These are phyloP conservation scores for Triplophysa rosa DNA, from an alignment of 2,113 vertebrate species.

Conservation along the genomic window DNA sequence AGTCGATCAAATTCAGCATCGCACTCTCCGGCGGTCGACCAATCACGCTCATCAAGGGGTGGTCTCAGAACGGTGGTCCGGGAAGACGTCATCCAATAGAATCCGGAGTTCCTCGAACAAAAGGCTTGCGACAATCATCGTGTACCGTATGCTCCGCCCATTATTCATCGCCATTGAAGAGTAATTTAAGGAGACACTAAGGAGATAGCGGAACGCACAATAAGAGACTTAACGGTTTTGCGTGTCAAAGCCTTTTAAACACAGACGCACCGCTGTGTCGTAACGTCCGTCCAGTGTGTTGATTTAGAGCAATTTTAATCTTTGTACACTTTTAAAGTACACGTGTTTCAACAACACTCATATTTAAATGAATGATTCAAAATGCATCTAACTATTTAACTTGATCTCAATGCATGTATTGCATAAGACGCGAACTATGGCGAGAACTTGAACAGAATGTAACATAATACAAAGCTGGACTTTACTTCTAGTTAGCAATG, in stretches of 20 bases:
- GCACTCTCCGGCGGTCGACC: conserved; percentile 59
- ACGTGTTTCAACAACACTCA: background rate
- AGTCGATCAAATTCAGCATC: conserved; percentile 79
- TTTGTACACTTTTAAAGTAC: background rate
- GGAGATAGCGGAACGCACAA: conserved; percentile 42
- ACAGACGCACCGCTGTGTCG: conserved; percentile 23
- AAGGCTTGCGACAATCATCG: conserved; percentile 58
- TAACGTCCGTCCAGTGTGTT: background rate
- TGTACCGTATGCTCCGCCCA: conserved; percentile 53
- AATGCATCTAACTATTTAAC: background rate
- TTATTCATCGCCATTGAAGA: conserved; percentile 63
- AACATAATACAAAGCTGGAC: background rate
- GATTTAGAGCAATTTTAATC: background rate
- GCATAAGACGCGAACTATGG: background rate
- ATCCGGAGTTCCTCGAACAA: conserved; percentile 53
- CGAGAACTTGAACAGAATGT: background rate
- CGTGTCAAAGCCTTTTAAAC: background rate
- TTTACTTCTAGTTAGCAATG: background rate
- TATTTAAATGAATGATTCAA: background rate
- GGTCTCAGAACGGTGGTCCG: conserved; percentile 75
- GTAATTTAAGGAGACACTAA: conserved; percentile 66
- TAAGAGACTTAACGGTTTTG: conserved; percentile 44
- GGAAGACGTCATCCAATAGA: conserved; percentile 66
- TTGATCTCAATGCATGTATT: too few relatives aligned
- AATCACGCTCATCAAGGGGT: conserved; percentile 64